Base-by-base conservation (phyloP, 2,113 vertebrate species). In the Cygnus atratus region DNA sequence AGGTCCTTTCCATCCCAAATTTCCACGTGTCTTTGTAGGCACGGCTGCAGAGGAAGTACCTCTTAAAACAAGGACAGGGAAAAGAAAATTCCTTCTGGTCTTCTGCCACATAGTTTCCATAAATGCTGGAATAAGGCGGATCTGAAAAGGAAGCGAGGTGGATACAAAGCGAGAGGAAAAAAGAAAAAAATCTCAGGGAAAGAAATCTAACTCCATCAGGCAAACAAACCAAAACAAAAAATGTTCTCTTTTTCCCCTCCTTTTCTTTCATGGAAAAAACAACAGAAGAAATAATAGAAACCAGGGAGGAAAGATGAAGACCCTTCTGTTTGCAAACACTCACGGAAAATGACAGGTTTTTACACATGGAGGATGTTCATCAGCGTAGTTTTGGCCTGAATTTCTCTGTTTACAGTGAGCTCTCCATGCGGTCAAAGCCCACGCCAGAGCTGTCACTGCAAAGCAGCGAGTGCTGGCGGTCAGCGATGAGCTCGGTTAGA, bases 221-320 rank as follows among this genome's bases (percentile, higher is more conserved):
- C 46, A 48, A 48, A 48, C 46, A 44, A 44, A 44, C 15, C 46
- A 48, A 48, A 48, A 48, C 46, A 48, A 48, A 21, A 48, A 48
- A 6, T 48, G 20, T 48, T 48, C 14, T 43, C 25, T 4, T 1
- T 11, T 25, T 0, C 3, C 46, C 14, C 0, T 29, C 16, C 9
- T 54, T 68, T 82, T 19, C 21, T 82, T 61, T 67, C 18, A 46
- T 13, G 18, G 26, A 9, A 58, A 94, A 89, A 54, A 4, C 2
- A 50, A 50, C 11, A 24, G 18, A 77, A 73, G 57, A 55, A 92
- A 89, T 17, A 26, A 89, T 17, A 26, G 44, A 68, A 65, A 18
- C 37, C 37, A 44, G 55, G 48, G 63, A 67, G 18, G 11, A 84
- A 39, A 55, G n/a, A 44, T 22, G 71, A 50, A 87, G 19, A 26